Evolutionary conservation across 2,888 invertebrate genomes (phyloP).

Genomic region (Protonemura montana): DNA sequence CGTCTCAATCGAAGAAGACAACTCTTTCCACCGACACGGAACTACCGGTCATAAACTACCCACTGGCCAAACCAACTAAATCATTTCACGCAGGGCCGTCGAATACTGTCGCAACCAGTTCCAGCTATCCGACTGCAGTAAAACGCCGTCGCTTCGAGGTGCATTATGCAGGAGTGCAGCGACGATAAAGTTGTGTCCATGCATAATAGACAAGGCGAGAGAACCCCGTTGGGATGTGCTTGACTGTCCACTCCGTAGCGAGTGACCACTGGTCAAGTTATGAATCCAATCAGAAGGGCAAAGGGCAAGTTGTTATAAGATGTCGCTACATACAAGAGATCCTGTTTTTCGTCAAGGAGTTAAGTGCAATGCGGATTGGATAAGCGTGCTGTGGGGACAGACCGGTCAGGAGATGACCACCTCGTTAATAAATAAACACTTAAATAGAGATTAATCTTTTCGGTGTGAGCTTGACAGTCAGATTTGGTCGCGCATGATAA

Average conservation of each 20-base stretch:
- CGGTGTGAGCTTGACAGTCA: not conserved
- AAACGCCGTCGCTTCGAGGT: not conserved
- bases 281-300: not conserved
- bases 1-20: not conserved
- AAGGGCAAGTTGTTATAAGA: not conserved
- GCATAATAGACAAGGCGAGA: not conserved
- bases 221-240: not conserved
- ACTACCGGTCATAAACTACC: not conserved
- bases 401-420: not conserved
- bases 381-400: not conserved
- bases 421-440: not conserved
- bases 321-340: not conserved
- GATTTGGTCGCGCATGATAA: not conserved
- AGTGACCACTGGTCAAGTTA: constrained; percentile 12
- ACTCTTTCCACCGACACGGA: not conserved
- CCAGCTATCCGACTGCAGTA: not conserved
- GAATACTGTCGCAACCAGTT: not conserved
- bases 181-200: not conserved
- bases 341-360: not conserved
- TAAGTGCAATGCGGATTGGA: not conserved
- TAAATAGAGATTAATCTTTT: constrained; percentile 9
- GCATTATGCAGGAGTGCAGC: not conserved
- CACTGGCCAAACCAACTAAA: not conserved
- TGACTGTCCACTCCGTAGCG: not conserved
- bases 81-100: not conserved